Conservation (phyloP, 2,113 vertebrate genomes). For the Heterotis niloticus region DNA sequence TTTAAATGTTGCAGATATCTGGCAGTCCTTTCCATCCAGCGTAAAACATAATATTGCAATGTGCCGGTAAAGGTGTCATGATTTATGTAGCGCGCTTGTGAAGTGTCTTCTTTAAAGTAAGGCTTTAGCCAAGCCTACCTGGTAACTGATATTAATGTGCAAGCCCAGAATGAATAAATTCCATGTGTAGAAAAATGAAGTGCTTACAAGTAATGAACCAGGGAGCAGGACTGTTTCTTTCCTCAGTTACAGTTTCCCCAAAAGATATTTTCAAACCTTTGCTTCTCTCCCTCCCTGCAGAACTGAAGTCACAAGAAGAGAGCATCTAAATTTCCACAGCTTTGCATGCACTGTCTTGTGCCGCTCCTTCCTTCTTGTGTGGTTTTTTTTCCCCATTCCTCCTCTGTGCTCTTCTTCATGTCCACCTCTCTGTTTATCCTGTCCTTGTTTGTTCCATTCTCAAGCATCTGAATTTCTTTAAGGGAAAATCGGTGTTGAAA, state of each 20-base stretch:
- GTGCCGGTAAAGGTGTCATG: no score
- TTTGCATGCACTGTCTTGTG: conserved; percentile 18
- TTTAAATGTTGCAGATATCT: background rate
- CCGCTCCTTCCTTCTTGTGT: background rate
- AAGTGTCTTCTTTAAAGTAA: background rate
- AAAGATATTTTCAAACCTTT: conserved; percentile 29
- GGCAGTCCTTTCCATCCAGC: background rate
- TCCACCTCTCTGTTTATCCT: conserved; percentile 7
- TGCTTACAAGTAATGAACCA: background rate
- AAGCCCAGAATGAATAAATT: background rate
- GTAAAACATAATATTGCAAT: background rate
- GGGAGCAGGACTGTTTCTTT: background rate
- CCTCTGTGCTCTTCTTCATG: conserved; percentile 14
- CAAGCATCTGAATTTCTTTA: background rate
- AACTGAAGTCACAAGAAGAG: conserved; percentile 47
- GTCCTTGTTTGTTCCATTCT: background rate
- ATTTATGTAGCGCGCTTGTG: no score
- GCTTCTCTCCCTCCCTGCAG: conserved; percentile 48
- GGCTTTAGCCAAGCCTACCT: background rate
- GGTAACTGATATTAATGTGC: background rate
- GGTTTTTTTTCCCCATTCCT: conserved; percentile 15
- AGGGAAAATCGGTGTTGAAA: no score
- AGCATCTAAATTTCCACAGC: conserved; percentile 40
- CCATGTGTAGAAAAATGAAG: background rate
- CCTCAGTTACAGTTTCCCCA: conserved; percentile 18